Percentiles rank a stretch among this genome's conserved stretches.
Evolutionary conservation across 2,888 invertebrate genomes (phyloP).

Genomic region (Epistrophella euchroma): DNA sequence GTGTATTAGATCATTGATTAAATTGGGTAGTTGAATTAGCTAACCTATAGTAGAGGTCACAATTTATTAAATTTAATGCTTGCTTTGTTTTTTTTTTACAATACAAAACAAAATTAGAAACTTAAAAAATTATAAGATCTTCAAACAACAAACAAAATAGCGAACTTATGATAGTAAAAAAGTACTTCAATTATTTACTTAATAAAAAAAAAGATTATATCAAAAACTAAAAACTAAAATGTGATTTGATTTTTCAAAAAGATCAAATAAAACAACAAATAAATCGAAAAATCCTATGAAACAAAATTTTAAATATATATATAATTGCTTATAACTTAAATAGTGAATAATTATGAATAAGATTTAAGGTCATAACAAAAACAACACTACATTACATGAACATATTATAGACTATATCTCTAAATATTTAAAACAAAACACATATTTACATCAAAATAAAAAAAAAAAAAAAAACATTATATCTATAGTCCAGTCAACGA

Average conservation of each 20-base stretch:
- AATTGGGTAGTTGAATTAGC: constrained; percentile 44
- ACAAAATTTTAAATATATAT: neutral
- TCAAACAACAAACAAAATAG: constrained; percentile 38
- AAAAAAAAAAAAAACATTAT: neutral
- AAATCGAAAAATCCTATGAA: constrained; percentile 72
- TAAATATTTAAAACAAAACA: constrained; percentile 3
- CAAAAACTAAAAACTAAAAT: constrained; percentile 40
- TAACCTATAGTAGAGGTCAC: constrained; percentile 60
- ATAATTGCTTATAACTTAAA: neutral
- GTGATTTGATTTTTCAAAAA: constrained; percentile 59
- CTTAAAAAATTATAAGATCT: neutral
- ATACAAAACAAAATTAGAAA: neutral
- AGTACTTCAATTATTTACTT: constrained; percentile 73
- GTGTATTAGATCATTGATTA: constrained; percentile 32
- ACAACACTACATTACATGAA: constrained; percentile 13
- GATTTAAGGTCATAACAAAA: constrained; percentile 23
- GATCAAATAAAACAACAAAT: constrained; percentile 11
- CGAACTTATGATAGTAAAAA: constrained; percentile 68
- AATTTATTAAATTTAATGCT: constrained; percentile 55
- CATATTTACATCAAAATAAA: constrained; percentile 42
- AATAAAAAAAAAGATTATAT: constrained; percentile 31
- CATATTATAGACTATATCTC: constrained; percentile 17
- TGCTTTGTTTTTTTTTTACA: constrained; percentile 48
- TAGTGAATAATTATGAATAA: constrained; percentile 18
- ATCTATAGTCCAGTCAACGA: no score